Base-by-base conservation (phyloP, 1,140 invertebrate genomes). In the Drosophila grimshawi region DNA sequence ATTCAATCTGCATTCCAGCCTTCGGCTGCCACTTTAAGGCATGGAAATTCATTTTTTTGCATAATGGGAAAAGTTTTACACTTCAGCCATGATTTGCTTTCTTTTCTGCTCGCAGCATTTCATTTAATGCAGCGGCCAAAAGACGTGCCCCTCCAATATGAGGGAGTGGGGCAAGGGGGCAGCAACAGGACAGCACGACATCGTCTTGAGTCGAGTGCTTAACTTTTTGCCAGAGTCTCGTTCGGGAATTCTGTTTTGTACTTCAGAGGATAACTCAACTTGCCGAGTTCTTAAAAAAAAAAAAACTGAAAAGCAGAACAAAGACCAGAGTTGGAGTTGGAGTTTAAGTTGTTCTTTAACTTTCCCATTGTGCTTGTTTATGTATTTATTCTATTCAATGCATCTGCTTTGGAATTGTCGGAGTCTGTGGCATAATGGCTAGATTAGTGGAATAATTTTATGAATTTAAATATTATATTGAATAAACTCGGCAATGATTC, bases 31-130 rank as follows among this genome's bases (percentile, higher is more conserved):
- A 75, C 49, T 86, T 86, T 82, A 88, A 86, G 70, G 80, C 76
- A 85, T 77, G 72, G 73, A 89, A 89, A 88, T 89, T 85, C 77
- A 85, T 85, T 89, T 83, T 19, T 89, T 88, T 85, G 80, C 80
- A 88, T 88, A 90, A 88, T 88, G 86, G 83, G 81, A 88, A 89
- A 88, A 88, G 85, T 88, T 88, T 89, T 85, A 70, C 80, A 85
- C 83, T 88, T 89, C 73, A 75, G 80, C 75, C 74, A 85, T 85
- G 80, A 90, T 81, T 88, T 77, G 60, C 63, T 78, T 62, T 75
- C 19, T 55, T 52, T 64, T 56, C 55, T 65, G 48, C 75, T 74
- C 63, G 70, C 65, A 76, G 70, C 76, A 70, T 82, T 82, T 81
- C 53, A 80, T 80, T 81, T 79, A 73, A 81, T 85, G 82, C 82